These are phyloP conservation scores for Rhodophaea formosa DNA, from an alignment of 2,888 invertebrate genomes.

Conservation along the genomic window DNA sequence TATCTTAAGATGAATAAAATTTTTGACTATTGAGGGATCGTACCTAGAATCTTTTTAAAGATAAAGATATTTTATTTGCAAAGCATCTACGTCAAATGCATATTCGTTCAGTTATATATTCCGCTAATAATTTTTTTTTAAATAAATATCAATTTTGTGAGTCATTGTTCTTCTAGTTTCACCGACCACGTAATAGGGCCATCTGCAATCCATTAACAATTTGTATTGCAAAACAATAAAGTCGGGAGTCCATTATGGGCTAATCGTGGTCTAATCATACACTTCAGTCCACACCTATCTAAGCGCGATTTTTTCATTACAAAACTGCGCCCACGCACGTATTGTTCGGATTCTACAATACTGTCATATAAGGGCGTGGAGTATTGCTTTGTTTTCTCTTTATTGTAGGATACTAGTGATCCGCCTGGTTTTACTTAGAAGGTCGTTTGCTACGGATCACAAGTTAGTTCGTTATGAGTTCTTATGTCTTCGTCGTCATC, in stretches of 20 bases:
- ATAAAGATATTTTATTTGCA: no score
- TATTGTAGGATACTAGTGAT: neutral
- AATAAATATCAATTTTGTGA: no score
- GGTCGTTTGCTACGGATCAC: no score
- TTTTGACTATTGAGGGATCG: no score
- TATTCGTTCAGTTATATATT: no score
- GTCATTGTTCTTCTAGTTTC: neutral
- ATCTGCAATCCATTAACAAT: conserved; percentile 9
- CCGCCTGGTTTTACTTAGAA: neutral
- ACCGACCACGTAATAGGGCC: conserved; percentile 5
- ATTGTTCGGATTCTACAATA: conserved; percentile 51
- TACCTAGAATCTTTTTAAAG: no score
- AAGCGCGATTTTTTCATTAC: conserved; percentile 53
- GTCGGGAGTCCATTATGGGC: conserved; percentile 18
- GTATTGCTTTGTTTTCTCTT: neutral
- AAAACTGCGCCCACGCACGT: conserved; percentile 55
- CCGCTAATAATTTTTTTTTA: no score
- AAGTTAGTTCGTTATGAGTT: no score
- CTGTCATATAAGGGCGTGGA: conserved; percentile 16
- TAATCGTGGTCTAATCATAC: conserved; percentile 26
- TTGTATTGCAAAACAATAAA: conserved; percentile 17
- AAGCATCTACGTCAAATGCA: no score
- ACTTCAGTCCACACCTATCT: conserved; percentile 15
- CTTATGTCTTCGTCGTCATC: no score
- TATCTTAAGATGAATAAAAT: no score